Conservation (phyloP, 1,140 invertebrate species). For the Drosophila azteca region DNA sequence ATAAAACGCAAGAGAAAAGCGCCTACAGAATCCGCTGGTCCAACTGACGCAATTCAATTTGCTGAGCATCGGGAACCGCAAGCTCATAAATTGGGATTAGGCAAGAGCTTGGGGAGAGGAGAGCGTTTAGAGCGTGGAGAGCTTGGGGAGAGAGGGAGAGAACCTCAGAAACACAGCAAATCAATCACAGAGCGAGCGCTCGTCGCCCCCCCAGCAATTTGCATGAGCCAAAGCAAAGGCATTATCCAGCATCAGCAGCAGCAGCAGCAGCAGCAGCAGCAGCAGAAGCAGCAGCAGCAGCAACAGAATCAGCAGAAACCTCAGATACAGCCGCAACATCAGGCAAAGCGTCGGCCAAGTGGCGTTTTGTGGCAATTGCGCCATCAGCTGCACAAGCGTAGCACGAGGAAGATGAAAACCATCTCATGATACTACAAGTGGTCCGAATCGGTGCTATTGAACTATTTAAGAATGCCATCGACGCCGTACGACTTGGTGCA, state of each 20-base stretch:
- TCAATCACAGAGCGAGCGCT: slow-evolving; percentile 68
- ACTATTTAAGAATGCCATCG: slow-evolving; percentile 89
- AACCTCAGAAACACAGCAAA: slow-evolving; percentile 60
- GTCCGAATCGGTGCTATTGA: slow-evolving; percentile 84
- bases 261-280: slow-evolving; percentile 18
- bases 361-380: slow-evolving; percentile 81
- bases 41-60: slow-evolving; percentile 81
- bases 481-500: slow-evolving; percentile 97
- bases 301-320: slow-evolving; percentile 13
- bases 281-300: slow-evolving; percentile 2
- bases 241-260: slow-evolving; percentile 43
- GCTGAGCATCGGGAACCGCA: slow-evolving; percentile 57
- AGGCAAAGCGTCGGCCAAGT: slow-evolving; percentile 54
- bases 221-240: slow-evolving; percentile 62
- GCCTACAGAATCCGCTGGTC: slow-evolving; percentile 36
- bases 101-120: slow-evolving; percentile 36
- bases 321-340: slow-evolving; percentile 26
- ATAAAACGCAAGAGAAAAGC: slow-evolving; percentile 62
- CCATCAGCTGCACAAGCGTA: slow-evolving; percentile 82
- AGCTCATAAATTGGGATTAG: slow-evolving; percentile 80
- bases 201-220: slow-evolving; percentile 66
- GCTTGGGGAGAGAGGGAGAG: slow-evolving; percentile 1
- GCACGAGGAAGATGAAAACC: slow-evolving; percentile 83
- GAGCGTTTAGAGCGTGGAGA: too few relatives aligned
- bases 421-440: slow-evolving; percentile 84